A percentile compares a stretch with the other conserved stretches of the same genome.
phyloP scores from a whole-genome alignment of 1,140 invertebrate genomes.

The Sitodiplosis mosellana region DNA sequence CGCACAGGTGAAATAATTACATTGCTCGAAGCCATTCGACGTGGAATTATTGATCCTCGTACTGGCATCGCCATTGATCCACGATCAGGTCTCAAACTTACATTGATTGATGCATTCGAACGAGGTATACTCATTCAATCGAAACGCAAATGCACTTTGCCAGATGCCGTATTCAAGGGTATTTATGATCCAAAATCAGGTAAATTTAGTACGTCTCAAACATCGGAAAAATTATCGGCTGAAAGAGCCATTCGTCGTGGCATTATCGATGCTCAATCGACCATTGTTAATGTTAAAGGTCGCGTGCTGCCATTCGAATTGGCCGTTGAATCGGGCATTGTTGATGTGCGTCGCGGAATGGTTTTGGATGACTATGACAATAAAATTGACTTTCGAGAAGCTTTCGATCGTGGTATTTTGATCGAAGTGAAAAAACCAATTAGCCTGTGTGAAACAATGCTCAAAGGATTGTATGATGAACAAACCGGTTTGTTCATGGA shows the following conservation, averaged over 20 bases:
- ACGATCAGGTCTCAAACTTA: constrained; percentile 47
- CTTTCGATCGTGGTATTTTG: constrained; percentile 64
- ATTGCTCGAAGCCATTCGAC: constrained; percentile 60
- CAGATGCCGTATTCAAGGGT: constrained; percentile 71
- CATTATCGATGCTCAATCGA: constrained; percentile 61
- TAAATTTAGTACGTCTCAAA: constrained; percentile 39
- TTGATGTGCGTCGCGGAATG: constrained; percentile 56
- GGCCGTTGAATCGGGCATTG: constrained; percentile 57
- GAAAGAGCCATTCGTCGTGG: constrained; percentile 59
- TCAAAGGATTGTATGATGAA: constrained; percentile 65
- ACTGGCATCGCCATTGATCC: constrained; percentile 62
- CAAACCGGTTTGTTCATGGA: constrained; percentile 58
- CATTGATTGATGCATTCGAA: constrained; percentile 60
- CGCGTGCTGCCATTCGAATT: constrained; percentile 61
- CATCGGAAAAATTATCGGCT: constrained; percentile 49
- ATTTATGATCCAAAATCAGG: constrained; percentile 43
- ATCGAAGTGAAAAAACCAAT: constrained; percentile 63
- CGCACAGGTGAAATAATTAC: constrained; percentile 57
- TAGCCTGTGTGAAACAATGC: constrained; percentile 63
- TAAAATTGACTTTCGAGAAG: constrained; percentile 66
- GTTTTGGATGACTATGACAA: constrained; percentile 38
- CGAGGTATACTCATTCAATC: constrained; percentile 62
- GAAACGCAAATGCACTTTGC: constrained; percentile 62
- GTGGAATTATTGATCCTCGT: constrained; percentile 62
- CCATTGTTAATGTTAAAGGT: constrained; percentile 52